Base-by-base conservation (phyloP, 2,888 invertebrate genomes). In the Nemotelus nigrinus region DNA sequence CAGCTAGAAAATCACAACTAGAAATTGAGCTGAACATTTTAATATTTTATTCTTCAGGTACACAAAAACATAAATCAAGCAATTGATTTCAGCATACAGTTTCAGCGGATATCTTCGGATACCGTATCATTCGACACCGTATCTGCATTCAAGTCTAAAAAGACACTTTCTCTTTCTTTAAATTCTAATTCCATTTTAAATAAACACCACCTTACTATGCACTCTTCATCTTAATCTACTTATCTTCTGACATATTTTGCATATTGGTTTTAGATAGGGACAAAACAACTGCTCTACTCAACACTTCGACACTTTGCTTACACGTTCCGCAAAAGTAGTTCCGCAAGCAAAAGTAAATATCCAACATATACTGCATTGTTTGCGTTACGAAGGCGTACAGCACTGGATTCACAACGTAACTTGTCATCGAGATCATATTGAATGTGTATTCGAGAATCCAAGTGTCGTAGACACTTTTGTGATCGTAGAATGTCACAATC, bases 371-470 rank as follows among this genome's bases (percentile, higher is more conserved):
- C 44, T 82, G 80, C 41, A 89, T 82, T 3, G 90, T 89, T 81
- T 90, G 89, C 55, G 89, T 88, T 5, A 91, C 84, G 81, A 91
- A 91, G 2, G 90, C 89, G 81, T 91, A 91, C 48, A 91, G 84
- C 68, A 91, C 87, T 1, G 91, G 91, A 86, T 91, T 90, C 44
- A 90, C 78, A 0, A 88, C 88, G 63, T 89, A 89, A 81, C 89
- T 90, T 3, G 88, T 76, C 58, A 90, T 82, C 4, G 89, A 89
- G n/a, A 91, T 81, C 3, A 88, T 83, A 7, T 89, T 88, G 3
- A 91, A 87, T n/a, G 84, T 80, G 77, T 88, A 89, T 80, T 89
- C 88, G 8, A 89, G 79, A 63, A 89, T 84, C 89, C 89, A 90
- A 81, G 86, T 83, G 4, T 82, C 63, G 47, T 81, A 82, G 58